Percentiles rank a stretch among this genome's conserved stretches.
Conservation (phyloP, 2,888 invertebrate species). For the Antheraea yamamai region DNA sequence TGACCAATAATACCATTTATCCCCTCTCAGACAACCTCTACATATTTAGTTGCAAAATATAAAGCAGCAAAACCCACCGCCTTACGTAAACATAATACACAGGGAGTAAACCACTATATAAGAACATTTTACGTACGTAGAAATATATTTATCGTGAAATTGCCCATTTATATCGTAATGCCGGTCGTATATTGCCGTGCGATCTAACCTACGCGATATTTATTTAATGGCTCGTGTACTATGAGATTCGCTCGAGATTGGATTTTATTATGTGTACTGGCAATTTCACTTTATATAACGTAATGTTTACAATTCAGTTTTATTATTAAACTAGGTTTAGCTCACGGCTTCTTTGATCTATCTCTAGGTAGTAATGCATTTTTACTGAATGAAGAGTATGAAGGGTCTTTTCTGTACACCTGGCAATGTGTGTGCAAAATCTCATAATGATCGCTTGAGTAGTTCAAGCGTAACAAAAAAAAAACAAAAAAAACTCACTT, state of each 20-base stretch:
- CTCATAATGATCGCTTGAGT: no score
- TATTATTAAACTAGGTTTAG: no score
- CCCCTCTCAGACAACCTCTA: background rate
- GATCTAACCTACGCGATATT: slow-evolving; percentile 45
- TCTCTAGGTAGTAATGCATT: no score
- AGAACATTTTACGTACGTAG: slow-evolving; percentile 39
- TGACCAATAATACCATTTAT: background rate
- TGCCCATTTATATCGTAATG: slow-evolving; percentile 53
- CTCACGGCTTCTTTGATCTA: no score
- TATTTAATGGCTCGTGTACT: slow-evolving; percentile 46
- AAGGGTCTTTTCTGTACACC: no score
- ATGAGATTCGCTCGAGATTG: slow-evolving; percentile 30
- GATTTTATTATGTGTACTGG: slow-evolving; percentile 20
- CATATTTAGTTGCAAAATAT: background rate
- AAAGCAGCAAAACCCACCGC: background rate
- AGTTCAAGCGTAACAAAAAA: no score
- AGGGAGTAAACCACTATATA: slow-evolving; percentile 9
- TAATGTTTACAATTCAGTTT: background rate
- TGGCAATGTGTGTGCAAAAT: no score
- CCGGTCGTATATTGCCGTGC: slow-evolving; percentile 43
- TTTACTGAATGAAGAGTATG: no score
- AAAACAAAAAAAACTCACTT: no score
- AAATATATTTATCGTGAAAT: slow-evolving; percentile 54
- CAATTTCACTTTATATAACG: background rate
- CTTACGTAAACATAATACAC: background rate